Base-by-base conservation (phyloP, 2,113 vertebrate genomes). In the Nematolebias whitei region DNA sequence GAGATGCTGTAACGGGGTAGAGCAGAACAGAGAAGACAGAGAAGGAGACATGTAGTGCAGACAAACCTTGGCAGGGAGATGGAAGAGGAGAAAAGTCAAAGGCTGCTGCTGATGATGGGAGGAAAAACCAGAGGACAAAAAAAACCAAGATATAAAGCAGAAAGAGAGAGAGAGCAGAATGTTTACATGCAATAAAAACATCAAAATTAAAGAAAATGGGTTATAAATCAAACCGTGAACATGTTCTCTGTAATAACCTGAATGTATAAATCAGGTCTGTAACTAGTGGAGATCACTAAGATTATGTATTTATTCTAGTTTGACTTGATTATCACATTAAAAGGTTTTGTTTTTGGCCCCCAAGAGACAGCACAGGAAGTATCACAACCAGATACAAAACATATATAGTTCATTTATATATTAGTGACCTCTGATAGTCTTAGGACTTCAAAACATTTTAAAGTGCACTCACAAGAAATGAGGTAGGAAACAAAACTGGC, bases 1-100 rank as follows among this genome's bases (percentile, higher is more conserved):
- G 71, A 71, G 74, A 85, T 63, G 83, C 73, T 78, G 73, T 77
- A 78, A 65, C 67, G 50, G 63, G 52, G 76, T 61, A 52, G 9
- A 35, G 14, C 20, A 68, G 60, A 82, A 78, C 63, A 73, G 65
- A 71, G 58, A 77, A 78, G 63, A 68, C 59, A 63, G 63, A 35
- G 40, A 22, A 63, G 74, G 16, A 63, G 39, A 60, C 58, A 12
- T 29, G 20, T 32, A 40, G 20, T 24, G 38, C 5, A 72, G 70
- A 50, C 19, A 24, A 20, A 67, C 40, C 71, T 18, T 39, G 41
- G 44, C 19, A 47, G 68, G 41, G 66, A 64, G 68, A 68, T 44
- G 45, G 52, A 84, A 68, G 62, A 69, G 26, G 53, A 68, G 51
- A 63, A 13, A 55, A 63, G 59, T n/a, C 13, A 29, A 22, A 79